phyloP scores from a whole-genome alignment of 2,113 vertebrate genomes.

The Microcebus griseorufus region DNA sequence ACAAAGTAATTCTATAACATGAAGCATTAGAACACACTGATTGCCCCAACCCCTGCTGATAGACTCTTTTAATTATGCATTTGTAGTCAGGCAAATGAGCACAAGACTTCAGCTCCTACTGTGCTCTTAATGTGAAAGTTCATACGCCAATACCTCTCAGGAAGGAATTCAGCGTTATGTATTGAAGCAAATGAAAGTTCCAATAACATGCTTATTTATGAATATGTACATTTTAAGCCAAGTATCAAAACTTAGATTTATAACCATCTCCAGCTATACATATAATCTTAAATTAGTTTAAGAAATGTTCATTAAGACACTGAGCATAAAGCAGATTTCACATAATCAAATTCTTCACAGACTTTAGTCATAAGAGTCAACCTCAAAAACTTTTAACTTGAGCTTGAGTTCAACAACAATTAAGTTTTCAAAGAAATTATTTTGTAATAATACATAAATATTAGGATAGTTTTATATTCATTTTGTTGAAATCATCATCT shows the following conservation, averaged over 20 bases:
- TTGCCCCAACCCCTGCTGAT: slow-evolving; percentile 81
- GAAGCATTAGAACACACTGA: slow-evolving; percentile 80
- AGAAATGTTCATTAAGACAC: background rate
- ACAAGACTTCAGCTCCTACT: slow-evolving; percentile 76
- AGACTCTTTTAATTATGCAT: slow-evolving; percentile 82
- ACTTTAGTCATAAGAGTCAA: background rate
- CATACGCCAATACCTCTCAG: slow-evolving; percentile 61
- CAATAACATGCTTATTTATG: background rate
- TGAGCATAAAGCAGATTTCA: background rate
- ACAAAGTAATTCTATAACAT: slow-evolving; percentile 81
- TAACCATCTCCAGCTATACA: background rate
- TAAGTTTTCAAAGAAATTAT: slow-evolving; percentile 8
- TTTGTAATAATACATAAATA: slow-evolving; percentile 4
- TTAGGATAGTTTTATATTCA: background rate
- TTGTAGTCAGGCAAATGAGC: slow-evolving; percentile 81
- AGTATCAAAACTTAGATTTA: background rate
- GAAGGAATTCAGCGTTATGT: background rate
- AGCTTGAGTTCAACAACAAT: slow-evolving; percentile 9
- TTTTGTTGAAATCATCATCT: background rate
- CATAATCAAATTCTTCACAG: background rate
- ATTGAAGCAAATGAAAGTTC: background rate
- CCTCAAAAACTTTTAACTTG: background rate
- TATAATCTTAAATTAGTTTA: background rate
- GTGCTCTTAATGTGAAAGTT: slow-evolving; percentile 79
- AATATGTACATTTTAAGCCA: background rate